Evolutionary conservation across 2,797 vertebrate species (phyloP).

Genomic region (Molossus alvarezi): DNA sequence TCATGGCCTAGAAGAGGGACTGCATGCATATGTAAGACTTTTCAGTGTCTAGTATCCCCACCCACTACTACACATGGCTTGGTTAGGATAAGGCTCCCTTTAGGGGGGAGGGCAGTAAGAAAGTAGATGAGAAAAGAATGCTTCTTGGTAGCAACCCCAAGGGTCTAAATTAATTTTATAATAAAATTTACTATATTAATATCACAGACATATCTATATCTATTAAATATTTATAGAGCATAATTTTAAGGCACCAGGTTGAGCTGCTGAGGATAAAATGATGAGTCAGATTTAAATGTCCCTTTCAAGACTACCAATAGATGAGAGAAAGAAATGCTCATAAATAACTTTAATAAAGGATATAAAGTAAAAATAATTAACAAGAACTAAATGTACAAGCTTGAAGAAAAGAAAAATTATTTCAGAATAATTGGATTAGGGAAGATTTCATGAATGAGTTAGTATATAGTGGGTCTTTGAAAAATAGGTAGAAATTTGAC

Average conservation of each 20-base stretch:
- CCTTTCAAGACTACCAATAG: not conserved
- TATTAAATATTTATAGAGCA: constrained; percentile 40
- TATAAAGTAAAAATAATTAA: not conserved
- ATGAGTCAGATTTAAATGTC: not conserved
- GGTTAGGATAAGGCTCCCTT: not conserved
- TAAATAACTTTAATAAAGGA: not conserved
- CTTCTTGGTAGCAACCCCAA: not conserved
- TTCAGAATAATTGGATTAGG: not conserved
- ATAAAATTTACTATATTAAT: constrained; percentile 28
- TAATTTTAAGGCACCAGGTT: constrained; percentile 42
- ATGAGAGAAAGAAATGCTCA: not conserved
- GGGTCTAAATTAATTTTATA: not conserved
- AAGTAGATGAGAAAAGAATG: not conserved
- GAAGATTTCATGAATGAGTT: not conserved
- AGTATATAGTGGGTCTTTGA: not conserved
- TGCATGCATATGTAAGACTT: not conserved
- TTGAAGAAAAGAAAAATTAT: not conserved
- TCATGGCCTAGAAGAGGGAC: not conserved
- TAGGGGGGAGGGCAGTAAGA: not conserved
- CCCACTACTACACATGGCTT: not conserved
- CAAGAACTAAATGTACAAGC: not conserved
- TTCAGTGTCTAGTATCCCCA: not conserved
- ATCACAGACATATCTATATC: not conserved
- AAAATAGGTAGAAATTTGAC: not conserved
- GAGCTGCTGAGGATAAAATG: not conserved